phyloP scores from a whole-genome alignment of 2,113 vertebrate species.

The Triplophysa rosa region DNA sequence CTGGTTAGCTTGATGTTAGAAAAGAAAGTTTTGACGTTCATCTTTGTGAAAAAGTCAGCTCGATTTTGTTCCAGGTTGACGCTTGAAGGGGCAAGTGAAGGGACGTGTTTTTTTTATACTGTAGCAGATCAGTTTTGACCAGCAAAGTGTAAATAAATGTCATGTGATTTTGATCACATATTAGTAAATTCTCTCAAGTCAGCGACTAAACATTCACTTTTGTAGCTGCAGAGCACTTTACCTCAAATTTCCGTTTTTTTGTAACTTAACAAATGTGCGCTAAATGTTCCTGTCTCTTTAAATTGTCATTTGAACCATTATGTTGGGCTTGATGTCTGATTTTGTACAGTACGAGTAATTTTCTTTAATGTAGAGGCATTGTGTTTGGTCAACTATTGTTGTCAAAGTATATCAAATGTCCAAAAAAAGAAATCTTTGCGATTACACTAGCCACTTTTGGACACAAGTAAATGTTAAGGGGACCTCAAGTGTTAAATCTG shows the following conservation, averaged over 20 bases:
- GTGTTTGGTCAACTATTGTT: background rate
- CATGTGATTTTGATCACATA: background rate
- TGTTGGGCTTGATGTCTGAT: background rate
- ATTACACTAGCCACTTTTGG: slow-evolving; percentile 57
- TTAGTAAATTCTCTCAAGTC: background rate
- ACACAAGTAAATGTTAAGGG: slow-evolving; percentile 60
- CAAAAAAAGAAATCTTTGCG: slow-evolving; percentile 36
- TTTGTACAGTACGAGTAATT: background rate
- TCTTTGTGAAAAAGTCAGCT: background rate
- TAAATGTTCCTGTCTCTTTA: background rate
- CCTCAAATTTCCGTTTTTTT: background rate
- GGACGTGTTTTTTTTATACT: background rate
- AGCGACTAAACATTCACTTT: background rate
- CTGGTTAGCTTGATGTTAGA: background rate
- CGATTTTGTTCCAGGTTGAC: background rate
- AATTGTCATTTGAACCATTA: background rate
- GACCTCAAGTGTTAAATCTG: slow-evolving; percentile 49
- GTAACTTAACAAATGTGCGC: background rate
- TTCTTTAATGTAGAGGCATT: background rate
- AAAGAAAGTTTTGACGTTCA: background rate
- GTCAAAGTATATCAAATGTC: slow-evolving; percentile 20
- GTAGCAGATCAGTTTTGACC: slow-evolving; percentile 11
- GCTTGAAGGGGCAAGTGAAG: background rate
- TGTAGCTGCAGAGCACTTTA: slow-evolving; percentile 29
- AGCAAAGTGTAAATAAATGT: background rate